Percentiles rank a stretch among this genome's conserved stretches.
Evolutionary conservation across 1,140 invertebrate species (phyloP).

Genomic region (Meteorus sp.): DNA sequence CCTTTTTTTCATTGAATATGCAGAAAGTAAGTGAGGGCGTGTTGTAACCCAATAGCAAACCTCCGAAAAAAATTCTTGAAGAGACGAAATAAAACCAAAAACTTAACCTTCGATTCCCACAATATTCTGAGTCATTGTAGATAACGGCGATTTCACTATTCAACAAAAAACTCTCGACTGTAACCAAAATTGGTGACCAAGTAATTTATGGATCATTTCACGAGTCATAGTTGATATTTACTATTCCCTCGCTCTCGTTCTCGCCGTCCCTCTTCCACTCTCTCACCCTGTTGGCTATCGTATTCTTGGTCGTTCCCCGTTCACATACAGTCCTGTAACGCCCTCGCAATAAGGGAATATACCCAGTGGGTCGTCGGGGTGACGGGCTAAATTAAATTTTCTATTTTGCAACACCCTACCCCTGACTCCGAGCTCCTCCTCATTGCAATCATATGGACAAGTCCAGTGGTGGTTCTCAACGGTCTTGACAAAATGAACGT

Average conservation of each 20-base stretch:
- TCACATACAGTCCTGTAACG: conserved; percentile 22
- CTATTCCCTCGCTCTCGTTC: neutral
- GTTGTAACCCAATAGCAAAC: too few species aligned
- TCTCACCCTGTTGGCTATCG: conserved; percentile 10
- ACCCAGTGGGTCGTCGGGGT: conserved; percentile 26
- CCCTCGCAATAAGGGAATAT: conserved; percentile 36
- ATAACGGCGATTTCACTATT: too few species aligned
- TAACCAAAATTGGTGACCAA: conserved; percentile 27
- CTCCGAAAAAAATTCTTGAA: too few species aligned
- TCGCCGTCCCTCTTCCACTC: neutral
- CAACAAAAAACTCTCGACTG: neutral
- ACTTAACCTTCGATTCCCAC: too few species aligned
- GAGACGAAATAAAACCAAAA: too few species aligned
- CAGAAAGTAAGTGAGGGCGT: too few species aligned
- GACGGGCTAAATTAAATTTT: conserved; percentile 49
- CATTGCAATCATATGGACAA: conserved; percentile 39
- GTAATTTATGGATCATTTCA: too few species aligned
- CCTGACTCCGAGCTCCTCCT: conserved; percentile 34
- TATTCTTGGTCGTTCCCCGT: neutral
- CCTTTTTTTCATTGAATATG: too few species aligned
- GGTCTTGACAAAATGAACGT: neutral
- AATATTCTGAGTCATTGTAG: too few species aligned
- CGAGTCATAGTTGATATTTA: too few species aligned
- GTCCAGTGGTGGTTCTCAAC: conserved; percentile 41
- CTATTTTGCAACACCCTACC: conserved; percentile 42